These are phyloP conservation scores for Chloebia gouldiae DNA, from an alignment of 2,113 vertebrate species.

Conservation along the genomic window DNA sequence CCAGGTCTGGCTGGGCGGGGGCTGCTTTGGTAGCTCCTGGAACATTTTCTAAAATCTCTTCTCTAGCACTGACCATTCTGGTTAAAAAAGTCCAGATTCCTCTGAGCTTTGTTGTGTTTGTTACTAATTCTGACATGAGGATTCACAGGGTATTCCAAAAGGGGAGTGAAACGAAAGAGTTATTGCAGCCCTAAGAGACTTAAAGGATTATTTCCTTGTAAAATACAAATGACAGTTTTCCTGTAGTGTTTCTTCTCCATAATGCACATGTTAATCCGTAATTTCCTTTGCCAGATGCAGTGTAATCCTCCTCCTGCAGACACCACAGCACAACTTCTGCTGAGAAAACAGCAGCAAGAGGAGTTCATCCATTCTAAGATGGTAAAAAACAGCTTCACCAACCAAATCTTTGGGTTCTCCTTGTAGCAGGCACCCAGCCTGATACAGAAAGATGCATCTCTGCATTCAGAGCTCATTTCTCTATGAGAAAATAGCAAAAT, in stretches of 20 bases:
- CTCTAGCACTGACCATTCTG: not conserved
- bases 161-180: not conserved
- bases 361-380: not conserved
- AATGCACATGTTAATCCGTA: slow-evolving; percentile 50
- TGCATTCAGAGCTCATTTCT: not conserved
- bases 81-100: not conserved
- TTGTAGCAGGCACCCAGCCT: not conserved
- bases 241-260: slow-evolving; percentile 41
- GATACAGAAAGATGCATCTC: not conserved
- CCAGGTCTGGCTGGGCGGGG: rapidly evolving
- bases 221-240: slow-evolving; percentile 58
- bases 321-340: not conserved
- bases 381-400: not conserved
- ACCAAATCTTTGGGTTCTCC: not conserved
- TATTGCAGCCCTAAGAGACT: slow-evolving; percentile 55
- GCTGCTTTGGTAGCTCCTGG: not conserved
- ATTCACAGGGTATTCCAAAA: slow-evolving; percentile 9
- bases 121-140: not conserved
- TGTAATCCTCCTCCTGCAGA: slow-evolving; percentile 54
- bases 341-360: not conserved
- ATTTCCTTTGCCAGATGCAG: slow-evolving; percentile 60
- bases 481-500: not conserved
- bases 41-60: not conserved
- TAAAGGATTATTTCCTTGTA: slow-evolving; percentile 65
- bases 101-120: not conserved